Base-by-base conservation (phyloP, 2,888 invertebrate species). In the Drosophila subquinaria region DNA sequence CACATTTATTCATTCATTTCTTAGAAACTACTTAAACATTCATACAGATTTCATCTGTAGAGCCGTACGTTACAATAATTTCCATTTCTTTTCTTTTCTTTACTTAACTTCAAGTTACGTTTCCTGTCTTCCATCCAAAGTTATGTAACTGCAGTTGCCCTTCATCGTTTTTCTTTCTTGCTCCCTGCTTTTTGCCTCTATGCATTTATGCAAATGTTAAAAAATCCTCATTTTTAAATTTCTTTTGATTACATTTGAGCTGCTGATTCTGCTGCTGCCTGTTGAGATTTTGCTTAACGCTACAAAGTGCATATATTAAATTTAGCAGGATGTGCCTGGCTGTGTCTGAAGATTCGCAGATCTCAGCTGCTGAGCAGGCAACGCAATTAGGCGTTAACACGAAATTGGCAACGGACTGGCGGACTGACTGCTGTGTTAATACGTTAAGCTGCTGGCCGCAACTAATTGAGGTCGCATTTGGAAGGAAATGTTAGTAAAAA, bases 131-230 rank as follows among this genome's bases (percentile, higher is more conserved):
- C 23, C 48, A 38, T 43, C 36, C 55, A 35, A 56, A 59, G 69
- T 76, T 81, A 69, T 55, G 60, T 55, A 73, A 79, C 60, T 81
- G 64, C 67, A 66, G 59, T 67, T 67, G 62, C 33, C 63, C 20
- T 13, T 13, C 36, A 23, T 55, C 4, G 36, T 42, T 55, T 17
- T 57, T 45, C 52, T 20, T 5, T 33, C 15, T 60, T 23, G 42
- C 61, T 33, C n/a, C 15, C 5, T 15, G 5, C 35, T 51, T 20
- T 47, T 40, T 30, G 35, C 67, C 67, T 57, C 33, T 72, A 23
- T 45, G 51, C 67, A 45, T 61, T 79, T 88, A 85, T 85, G 83
- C 76, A 85, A 83, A 88, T 88, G 67, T 33, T 53, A 38, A 33
- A 63, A 73, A 70, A 74, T 66, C 73, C 71, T 69, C 70, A 71